Conservation (phyloP, 2,113 vertebrate genomes). For the Ia io region DNA sequence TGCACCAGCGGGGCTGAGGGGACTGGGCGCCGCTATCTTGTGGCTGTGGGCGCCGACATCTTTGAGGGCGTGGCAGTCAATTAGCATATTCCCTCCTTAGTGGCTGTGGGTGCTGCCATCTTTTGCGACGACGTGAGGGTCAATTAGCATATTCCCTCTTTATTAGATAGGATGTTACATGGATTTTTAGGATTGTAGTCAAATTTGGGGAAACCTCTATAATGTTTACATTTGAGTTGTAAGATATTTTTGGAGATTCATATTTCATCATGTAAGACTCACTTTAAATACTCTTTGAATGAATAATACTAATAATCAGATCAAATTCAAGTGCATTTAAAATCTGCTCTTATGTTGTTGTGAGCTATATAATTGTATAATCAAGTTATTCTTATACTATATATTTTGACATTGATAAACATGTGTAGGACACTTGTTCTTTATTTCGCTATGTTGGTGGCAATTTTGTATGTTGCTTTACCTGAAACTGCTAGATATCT, state of each 20-base stretch:
- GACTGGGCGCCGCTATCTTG: no score
- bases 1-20: no score
- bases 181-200: neutral
- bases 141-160: no score
- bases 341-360: neutral
- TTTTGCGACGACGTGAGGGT: rapidly evolving
- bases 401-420: constrained; percentile 4
- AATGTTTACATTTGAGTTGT: neutral
- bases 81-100: no score
- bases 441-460: neutral
- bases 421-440: neutral
- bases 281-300: constrained; percentile 3
- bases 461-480: neutral
- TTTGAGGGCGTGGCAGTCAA: no score
- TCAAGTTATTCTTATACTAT: neutral
- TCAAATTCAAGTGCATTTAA: constrained; percentile 19
- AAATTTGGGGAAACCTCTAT: neutral
- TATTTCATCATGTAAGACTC: neutral
- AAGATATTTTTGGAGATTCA: neutral
- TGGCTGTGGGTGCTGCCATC: no score
- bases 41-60: no score
- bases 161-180: neutral
- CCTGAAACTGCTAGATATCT: neutral
- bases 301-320: neutral
- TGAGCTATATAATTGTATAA: neutral